Conservation (phyloP, 1,140 invertebrate species). For the Chironomus striatipennis region DNA sequence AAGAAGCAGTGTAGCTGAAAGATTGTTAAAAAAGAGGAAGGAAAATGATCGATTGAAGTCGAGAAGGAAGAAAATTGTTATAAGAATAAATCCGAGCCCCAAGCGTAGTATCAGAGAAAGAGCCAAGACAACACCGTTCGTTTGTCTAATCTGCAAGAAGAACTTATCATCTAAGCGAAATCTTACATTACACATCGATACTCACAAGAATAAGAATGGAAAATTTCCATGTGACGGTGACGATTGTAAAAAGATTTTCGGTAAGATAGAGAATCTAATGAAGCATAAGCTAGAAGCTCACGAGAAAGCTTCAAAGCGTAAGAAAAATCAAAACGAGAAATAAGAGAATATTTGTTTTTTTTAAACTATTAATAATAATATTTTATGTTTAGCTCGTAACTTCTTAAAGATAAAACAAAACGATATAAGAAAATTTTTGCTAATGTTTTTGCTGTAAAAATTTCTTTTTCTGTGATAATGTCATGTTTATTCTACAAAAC, state of each 20-base stretch:
- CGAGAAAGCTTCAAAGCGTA: neutral
- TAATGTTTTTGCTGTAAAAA: neutral
- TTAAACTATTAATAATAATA: neutral
- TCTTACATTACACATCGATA: neutral
- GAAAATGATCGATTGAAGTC: neutral
- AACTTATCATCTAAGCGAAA: neutral
- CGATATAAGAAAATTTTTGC: slow-evolving; percentile 8
- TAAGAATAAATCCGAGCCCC: slow-evolving; percentile 16
- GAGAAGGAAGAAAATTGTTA: slow-evolving; percentile 6
- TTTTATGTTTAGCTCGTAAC: neutral
- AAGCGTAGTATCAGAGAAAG: neutral
- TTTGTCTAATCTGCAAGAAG: neutral
- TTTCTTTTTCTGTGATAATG: neutral
- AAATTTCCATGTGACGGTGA: neutral
- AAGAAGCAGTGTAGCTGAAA: neutral
- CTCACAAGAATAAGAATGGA: neutral
- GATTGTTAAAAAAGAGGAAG: neutral
- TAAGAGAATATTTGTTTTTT: neutral
- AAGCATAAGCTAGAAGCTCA: neutral
- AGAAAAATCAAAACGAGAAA: slow-evolving; percentile 18
- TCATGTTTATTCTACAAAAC: neutral
- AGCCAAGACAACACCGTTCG: neutral
- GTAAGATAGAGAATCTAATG: neutral
- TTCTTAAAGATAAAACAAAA: neutral
- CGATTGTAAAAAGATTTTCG: neutral